Percentiles rank a stretch among this genome's conserved stretches.
phyloP scores from a whole-genome alignment of 2,888 invertebrate genomes.

The Acanthoscelides obtectus region DNA sequence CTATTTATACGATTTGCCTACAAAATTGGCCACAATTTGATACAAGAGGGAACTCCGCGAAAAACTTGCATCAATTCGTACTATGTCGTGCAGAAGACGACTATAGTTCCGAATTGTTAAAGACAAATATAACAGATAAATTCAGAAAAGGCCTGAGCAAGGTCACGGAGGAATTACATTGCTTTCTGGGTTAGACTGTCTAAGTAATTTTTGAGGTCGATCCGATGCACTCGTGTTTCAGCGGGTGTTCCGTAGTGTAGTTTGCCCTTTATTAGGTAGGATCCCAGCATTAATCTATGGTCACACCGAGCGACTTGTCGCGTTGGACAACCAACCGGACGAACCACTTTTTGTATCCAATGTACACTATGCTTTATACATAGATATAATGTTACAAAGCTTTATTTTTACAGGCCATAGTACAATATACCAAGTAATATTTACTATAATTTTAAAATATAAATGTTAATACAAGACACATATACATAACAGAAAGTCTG shows the following conservation, averaged over 20 bases:
- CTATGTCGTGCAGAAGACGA: constrained; percentile 29
- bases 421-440: neutral
- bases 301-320: constrained; percentile 23
- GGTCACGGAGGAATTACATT: constrained; percentile 47
- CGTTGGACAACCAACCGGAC: neutral
- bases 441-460: neutral
- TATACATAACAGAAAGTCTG: neutral
- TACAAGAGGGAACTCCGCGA: neutral
- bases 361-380: neutral
- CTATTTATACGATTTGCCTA: no score
- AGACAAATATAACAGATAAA: constrained; percentile 48
- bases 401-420: neutral
- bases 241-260: constrained; percentile 41
- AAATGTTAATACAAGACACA: neutral
- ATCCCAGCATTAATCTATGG: constrained; percentile 34
- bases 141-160: constrained; percentile 46
- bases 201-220: constrained; percentile 51
- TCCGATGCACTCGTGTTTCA: constrained; percentile 35
- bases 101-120: constrained; percentile 43
- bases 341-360: neutral
- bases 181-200: constrained; percentile 51
- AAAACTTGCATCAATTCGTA: constrained; percentile 34
- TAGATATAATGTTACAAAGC: neutral
- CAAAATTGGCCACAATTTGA: no score
- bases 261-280: constrained; percentile 45